Evolutionary conservation across 92 coral and sea anemone species (phyloP).

Genomic region (Epizoanthus illoricatus): DNA sequence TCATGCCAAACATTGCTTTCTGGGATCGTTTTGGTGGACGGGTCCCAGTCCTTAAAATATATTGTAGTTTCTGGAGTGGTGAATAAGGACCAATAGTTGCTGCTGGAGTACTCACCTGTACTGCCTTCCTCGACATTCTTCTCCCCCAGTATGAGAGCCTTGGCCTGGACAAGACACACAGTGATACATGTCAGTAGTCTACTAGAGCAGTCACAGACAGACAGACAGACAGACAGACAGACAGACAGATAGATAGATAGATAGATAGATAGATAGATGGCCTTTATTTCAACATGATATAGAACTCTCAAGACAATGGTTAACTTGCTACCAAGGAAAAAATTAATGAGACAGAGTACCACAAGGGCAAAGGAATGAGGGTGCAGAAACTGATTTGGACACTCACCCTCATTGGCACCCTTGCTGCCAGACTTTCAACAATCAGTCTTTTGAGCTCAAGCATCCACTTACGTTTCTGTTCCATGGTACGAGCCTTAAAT

Average conservation of each 20-base stretch:
- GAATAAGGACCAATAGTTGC: no score
- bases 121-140: constrained; percentile 54
- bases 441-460: constrained; percentile 81
- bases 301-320: no score
- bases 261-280: neutral
- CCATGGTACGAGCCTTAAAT: constrained; percentile 81
- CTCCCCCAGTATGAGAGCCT: constrained; percentile 80
- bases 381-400: neutral
- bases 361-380: no score
- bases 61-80: no score
- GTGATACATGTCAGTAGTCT: neutral
- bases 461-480: constrained; percentile 85
- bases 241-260: neutral
- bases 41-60: no score
- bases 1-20: no score
- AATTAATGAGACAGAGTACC: no score
- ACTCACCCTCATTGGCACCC: constrained; percentile 72
- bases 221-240: constrained; percentile 10
- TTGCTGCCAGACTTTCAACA: constrained; percentile 84
- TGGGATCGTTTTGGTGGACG: no score
- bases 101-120: constrained; percentile 47
- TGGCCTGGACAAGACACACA: constrained; percentile 60
- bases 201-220: constrained; percentile 1
- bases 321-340: no score
- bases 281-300: no score